Base-by-base conservation (phyloP, 2,113 vertebrate species). In the Pelecanoides urinatrix region DNA sequence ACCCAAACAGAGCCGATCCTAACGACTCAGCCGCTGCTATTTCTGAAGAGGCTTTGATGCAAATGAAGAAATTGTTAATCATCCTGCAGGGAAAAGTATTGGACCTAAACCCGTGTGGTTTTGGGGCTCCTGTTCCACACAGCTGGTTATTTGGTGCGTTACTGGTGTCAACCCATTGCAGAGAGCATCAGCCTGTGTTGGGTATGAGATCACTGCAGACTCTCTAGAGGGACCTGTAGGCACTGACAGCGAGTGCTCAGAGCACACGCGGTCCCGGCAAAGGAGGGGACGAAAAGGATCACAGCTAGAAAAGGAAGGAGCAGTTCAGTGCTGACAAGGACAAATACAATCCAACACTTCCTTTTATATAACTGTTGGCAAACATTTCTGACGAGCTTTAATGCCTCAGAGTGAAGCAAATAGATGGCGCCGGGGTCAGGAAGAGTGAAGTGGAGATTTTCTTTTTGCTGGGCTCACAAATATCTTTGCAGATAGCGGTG, bases 21-120 rank as follows among this genome's bases (percentile, higher is more conserved):
- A 32, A 38, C 0, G 0, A n/a, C 30, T 22, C n/a, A 8, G 42
- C 27, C 0, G 0, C 85, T 25, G 74, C 0, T 0, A 45, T 38
- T 75, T 52, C 78, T 45, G 45, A 38, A 59, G n/a, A 22, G 47
- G 66, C 22, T 92, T 68, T 42, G 63, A 47, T 42, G 59, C 13
- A 25, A 26, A 3, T 13, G 53, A 76, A 88, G 34, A 62, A 36
- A 21, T 56, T 9, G 1, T 47, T 52, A 30, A 62, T 27, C 0
- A 5, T 4, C 21, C 42, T 18, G 16, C 62, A 58, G 76, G 68
- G 45, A 65, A 65, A 68, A 26, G 32, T 12, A 23, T 3, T 17
- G 50, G 25, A 50, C 68, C 36, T 32, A 47, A 79, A 40, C 0
- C 20, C 2, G 4, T 11, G 5, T 0, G 16, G 1, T 8, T 47